A percentile compares a stretch with the other conserved stretches of the same genome.
These are phyloP conservation scores for Helicolenus hilgendorfi DNA, from an alignment of 2,797 vertebrate species.

Conservation along the genomic window DNA sequence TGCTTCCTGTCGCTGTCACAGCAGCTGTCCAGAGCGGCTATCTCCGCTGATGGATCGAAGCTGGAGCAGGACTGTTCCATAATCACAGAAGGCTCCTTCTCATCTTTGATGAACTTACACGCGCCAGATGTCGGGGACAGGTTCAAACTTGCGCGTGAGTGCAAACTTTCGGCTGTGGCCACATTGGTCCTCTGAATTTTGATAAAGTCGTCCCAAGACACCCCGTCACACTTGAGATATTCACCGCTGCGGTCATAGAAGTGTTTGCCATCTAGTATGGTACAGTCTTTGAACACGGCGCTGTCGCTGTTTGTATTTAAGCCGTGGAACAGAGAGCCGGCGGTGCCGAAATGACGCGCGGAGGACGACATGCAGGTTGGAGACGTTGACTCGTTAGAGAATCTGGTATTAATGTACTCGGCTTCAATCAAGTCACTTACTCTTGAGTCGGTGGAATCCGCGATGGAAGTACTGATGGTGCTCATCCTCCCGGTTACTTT, in stretches of 20 bases:
- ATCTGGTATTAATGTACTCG: conserved; percentile 45
- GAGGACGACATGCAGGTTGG: conserved; percentile 37
- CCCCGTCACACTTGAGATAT: conserved; percentile 66
- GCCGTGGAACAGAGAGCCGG: conserved; percentile 46
- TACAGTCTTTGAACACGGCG: conserved; percentile 65
- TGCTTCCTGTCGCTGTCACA: conserved; percentile 68
- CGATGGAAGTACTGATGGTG: conserved; percentile 30
- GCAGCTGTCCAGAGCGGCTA: conserved; percentile 60
- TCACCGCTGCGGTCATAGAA: conserved; percentile 71
- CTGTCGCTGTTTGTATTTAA: conserved; percentile 41
- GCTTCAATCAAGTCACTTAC: conserved; percentile 60
- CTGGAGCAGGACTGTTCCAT: conserved; percentile 61
- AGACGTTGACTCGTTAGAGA: conserved; percentile 27
- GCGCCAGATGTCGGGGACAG: conserved; percentile 34
- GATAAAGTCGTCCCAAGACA: conserved; percentile 71
- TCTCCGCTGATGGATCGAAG: conserved; percentile 67
- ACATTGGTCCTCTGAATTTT: conserved; percentile 52
- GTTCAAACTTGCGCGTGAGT: neutral
- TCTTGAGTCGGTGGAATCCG: conserved; percentile 64
- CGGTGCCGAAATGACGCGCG: conserved; percentile 79
- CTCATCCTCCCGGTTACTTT: conserved; percentile 66
- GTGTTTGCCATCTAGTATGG: conserved; percentile 46
- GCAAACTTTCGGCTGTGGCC: conserved; percentile 36
- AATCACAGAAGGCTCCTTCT: conserved; percentile 82
- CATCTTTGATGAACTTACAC: conserved; percentile 87